Conservation (phyloP, 1,140 invertebrate species). For the honey bee (Apis mellifera) region DNA sequence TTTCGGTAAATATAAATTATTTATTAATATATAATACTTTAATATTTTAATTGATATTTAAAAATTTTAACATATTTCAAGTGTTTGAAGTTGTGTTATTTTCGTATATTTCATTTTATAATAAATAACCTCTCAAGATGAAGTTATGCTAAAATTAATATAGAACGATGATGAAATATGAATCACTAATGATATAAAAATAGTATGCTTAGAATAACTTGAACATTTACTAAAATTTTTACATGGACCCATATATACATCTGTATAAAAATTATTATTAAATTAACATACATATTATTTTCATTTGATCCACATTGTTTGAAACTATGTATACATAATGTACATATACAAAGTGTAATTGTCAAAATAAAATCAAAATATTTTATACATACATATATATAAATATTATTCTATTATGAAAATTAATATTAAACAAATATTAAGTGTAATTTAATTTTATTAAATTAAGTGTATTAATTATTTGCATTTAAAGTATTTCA, state of each 20-base stretch:
- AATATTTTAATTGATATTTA: too few relatives aligned
- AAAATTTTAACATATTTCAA: too few relatives aligned
- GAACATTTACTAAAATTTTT: not conserved
- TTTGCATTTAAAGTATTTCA: too few relatives aligned
- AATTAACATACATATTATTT: not conserved
- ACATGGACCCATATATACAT: too few relatives aligned
- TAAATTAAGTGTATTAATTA: too few relatives aligned
- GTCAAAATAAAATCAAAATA: not conserved
- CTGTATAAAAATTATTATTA: not conserved
- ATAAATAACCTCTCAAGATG: not conserved
- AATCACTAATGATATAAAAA: not conserved
- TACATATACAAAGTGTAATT: not conserved
- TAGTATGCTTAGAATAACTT: not conserved
- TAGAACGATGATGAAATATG: not conserved
- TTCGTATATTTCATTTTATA: not conserved
- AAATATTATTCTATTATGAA: too few relatives aligned
- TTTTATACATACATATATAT: not conserved
- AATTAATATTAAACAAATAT: too few relatives aligned
- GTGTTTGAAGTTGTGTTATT: too few relatives aligned
- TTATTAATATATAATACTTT: too few relatives aligned
- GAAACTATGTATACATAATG: not conserved
- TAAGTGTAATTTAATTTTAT: too few relatives aligned
- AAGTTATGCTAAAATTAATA: constrained; percentile 7
- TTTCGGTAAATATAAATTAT: not conserved
- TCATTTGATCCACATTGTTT: constrained; percentile 29